Conservation (phyloP, 2,888 invertebrate genomes). For the Meiosimyza decipiens region DNA sequence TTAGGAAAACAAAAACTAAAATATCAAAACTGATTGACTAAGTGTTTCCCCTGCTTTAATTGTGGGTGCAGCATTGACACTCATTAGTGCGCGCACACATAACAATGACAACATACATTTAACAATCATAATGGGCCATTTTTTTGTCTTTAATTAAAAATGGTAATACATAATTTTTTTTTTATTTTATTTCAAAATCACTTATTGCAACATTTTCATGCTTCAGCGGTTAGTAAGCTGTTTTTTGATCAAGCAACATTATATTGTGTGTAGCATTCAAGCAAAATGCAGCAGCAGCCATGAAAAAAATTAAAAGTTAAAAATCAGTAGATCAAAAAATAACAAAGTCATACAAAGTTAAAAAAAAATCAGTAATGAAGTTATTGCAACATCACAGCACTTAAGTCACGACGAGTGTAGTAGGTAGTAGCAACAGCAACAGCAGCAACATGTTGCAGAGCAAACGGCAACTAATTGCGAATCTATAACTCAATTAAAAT, state of each 20-base stretch:
- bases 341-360: background rate
- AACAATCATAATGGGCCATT: no score
- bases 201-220: no score
- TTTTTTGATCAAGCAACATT: no score
- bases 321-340: background rate
- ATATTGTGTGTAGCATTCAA: background rate
- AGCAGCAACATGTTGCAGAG: background rate
- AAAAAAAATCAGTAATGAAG: background rate
- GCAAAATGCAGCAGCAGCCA: background rate
- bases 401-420: no score
- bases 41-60: background rate
- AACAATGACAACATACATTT: background rate
- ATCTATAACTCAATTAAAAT: conserved; percentile 8
- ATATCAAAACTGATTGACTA: background rate
- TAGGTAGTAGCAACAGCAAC: no score
- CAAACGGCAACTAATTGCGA: conserved; percentile 16
- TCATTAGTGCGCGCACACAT: no score
- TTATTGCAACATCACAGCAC: no score
- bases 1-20: no score
- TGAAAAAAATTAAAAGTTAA: background rate
- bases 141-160: background rate
- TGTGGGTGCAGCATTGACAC: background rate
- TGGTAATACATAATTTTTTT: no score
- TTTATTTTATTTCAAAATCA: no score
- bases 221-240: no score